These are phyloP conservation scores for Sarcophaga rosellei DNA, from an alignment of 2,888 invertebrate genomes.

Conservation along the genomic window DNA sequence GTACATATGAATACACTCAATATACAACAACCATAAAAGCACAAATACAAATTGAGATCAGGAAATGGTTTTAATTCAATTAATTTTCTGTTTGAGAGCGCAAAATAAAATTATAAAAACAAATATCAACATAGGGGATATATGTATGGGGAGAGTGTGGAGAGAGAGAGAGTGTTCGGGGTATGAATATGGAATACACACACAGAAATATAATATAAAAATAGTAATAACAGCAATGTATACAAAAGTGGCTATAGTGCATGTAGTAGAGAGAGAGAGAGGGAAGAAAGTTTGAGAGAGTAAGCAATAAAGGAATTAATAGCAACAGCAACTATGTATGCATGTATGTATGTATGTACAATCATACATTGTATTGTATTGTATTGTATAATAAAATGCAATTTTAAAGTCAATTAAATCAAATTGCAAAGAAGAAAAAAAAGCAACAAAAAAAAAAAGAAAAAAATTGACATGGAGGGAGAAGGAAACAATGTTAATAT, in stretches of 20 bases:
- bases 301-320: background rate
- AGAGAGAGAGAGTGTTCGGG: too few species aligned
- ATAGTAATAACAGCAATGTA: conserved; percentile 23
- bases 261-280: background rate
- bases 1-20: too few species aligned
- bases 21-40: too few species aligned
- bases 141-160: too few species aligned
- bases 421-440: conserved; percentile 24
- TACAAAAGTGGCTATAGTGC: background rate
- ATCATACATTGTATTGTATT: background rate
- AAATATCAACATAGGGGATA: conserved; percentile 14
- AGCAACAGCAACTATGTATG: background rate
- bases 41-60: conserved; percentile 42
- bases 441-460: too few species aligned
- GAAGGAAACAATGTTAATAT: background rate
- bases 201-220: conserved; percentile 21
- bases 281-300: background rate
- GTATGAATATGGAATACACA: conserved; percentile 23
- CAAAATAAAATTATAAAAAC: conserved; percentile 44
- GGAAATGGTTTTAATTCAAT: conserved; percentile 66
- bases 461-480: background rate
- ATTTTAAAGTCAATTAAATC: conserved; percentile 65
- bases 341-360: background rate
- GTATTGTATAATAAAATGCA: conserved; percentile 36
- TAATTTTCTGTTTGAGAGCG: conserved; percentile 41